Evolutionary conservation across 2,113 vertebrate genomes (phyloP).

Genomic region (Sapayoa aenigma): DNA sequence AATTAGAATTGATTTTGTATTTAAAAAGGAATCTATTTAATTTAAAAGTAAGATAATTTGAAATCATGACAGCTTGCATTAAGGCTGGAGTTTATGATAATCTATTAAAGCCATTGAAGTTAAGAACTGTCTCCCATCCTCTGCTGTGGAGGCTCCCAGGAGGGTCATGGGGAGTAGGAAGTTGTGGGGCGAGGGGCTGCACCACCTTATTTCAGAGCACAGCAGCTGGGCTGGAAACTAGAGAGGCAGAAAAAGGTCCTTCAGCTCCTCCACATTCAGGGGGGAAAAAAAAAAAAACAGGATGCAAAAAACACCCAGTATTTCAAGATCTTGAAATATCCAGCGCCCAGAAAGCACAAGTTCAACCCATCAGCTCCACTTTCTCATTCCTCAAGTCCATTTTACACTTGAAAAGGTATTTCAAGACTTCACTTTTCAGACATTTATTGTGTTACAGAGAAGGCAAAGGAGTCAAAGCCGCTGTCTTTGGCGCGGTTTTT

Average conservation of each 20-base stretch:
- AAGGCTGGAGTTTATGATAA: conserved; percentile 54
- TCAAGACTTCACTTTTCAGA: not conserved
- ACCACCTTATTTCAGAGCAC: not conserved
- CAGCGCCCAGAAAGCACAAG: not conserved
- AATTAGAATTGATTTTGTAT: conserved; percentile 69
- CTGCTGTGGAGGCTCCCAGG: not conserved
- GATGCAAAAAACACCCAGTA: rapidly evolving
- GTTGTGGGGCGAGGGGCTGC: rapidly evolving
- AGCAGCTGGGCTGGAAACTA: not conserved
- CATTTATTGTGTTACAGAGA: not conserved
- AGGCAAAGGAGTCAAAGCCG: not conserved
- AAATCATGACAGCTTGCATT: conserved; percentile 59
- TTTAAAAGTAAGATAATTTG: conserved; percentile 64
- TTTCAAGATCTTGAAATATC: not conserved
- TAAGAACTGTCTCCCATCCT: not conserved
- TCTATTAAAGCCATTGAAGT: conserved; percentile 56
- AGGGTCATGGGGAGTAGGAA: not conserved
- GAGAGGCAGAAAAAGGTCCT: not conserved
- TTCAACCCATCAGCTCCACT: rapidly evolving
- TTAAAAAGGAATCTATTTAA: conserved; percentile 67
- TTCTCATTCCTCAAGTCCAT: not conserved
- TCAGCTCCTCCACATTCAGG: not conserved
- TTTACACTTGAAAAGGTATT: not conserved
- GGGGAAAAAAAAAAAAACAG: rapidly evolving
- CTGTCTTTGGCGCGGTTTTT: not conserved